Evolutionary conservation across 2,113 vertebrate genomes (phyloP), one percentile per base, ranked within the genome.

Genomic region (Agapornis roseicollis): DNA sequence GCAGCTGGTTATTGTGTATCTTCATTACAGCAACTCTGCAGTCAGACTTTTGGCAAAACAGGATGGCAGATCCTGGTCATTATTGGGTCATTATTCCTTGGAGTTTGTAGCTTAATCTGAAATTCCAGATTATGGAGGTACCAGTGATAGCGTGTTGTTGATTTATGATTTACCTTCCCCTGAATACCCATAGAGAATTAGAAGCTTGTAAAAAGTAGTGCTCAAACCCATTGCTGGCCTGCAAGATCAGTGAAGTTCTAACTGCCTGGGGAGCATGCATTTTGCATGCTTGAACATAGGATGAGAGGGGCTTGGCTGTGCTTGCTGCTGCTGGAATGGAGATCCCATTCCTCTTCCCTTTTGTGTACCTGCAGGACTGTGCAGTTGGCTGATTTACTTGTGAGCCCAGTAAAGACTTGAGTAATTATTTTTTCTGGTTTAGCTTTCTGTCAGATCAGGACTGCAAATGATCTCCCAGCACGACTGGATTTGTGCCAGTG

Each of bases 11-110:
- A 6, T 13, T 12, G 8, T 12, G 6, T n/a, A 4, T 18, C 35
- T 66, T 53, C 11, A 0, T 19, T 28, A 1, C 5, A 70, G 12
- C 17, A 42, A 1, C n/a, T 61, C 41, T 29, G 29, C 16, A 11
- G 0, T 35, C 8, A 0, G 55, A 60, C 31, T 42, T 16, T 42
- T 18, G 28, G 63, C 58, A 80, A 56, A 27, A 7, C 6, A 0
- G 0, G 6, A 5, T 33, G 37, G n/a, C 33, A 44, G 35, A 16
- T 74, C 85, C 25, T n/a, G 41, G 69, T 11, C 61, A 3, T 25
- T 24, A 7, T 27, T 64, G 71, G 70, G 49, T 89, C 1, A 0
- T 42, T 89, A 69, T 82, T 88, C 14, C 49, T 41, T 6, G 31
- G 44, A 2, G 56, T 63, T 77, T 64, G n/a, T 52, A 11, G 31